These are phyloP conservation scores for Xenus cinereus DNA, from an alignment of 2,113 vertebrate genomes.

Conservation along the genomic window DNA sequence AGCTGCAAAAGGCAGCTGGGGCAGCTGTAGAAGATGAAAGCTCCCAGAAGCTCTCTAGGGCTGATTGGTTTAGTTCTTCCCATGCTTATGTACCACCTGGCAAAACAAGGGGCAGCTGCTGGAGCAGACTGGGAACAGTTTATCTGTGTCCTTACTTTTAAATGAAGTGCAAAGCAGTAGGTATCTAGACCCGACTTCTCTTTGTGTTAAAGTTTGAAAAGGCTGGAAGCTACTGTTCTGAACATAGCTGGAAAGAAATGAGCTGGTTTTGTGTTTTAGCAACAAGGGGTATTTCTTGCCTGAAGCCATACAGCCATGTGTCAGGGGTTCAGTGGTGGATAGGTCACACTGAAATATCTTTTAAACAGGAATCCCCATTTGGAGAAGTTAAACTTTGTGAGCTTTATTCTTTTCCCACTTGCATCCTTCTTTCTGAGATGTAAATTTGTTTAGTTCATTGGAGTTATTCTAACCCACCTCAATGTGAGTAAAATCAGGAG, in stretches of 20 bases:
- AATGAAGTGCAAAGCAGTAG: neutral
- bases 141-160: neutral
- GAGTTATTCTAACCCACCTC: neutral
- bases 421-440: neutral
- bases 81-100: rapidly evolving
- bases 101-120: neutral
- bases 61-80: neutral
- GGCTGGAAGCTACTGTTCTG: neutral
- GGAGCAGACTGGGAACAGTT: neutral
- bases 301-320: neutral
- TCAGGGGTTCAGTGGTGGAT: neutral
- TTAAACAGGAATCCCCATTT: neutral
- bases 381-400: neutral
- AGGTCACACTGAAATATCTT: neutral
- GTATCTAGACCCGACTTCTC: neutral
- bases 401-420: neutral
- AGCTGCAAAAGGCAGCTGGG: neutral
- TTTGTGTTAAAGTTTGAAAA: neutral
- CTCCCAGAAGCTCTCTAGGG: neutral
- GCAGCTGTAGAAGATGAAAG: neutral
- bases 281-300: neutral
- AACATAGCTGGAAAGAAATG: neutral
- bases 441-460: neutral
- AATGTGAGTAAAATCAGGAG: conserved; percentile 37
- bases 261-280: neutral